Percentiles rank a stretch among this genome's conserved stretches.
phyloP scores from a whole-genome alignment of 2,113 vertebrate genomes.

The Leptodactylus fuscus region DNA sequence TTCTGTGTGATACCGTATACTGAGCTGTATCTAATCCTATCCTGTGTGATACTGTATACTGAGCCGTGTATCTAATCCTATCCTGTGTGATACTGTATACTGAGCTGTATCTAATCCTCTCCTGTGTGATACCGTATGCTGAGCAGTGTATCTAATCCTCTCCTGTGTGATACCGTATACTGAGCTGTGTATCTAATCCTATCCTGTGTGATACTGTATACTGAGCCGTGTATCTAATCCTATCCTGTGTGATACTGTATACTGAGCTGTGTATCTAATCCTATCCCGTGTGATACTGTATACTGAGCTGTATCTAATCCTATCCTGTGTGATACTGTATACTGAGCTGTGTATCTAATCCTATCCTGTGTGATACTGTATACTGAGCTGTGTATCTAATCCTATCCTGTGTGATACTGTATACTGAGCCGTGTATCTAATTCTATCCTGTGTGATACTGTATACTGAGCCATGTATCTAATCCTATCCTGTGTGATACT shows the following conservation, averaged over 20 bases:
- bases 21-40: neutral
- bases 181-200: neutral
- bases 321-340: neutral
- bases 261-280: neutral
- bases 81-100: neutral
- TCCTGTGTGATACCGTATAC: neutral
- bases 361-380: neutral
- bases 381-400: neutral
- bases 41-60: neutral
- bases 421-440: neutral
- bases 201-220: neutral
- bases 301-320: neutral
- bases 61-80: neutral
- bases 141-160: neutral
- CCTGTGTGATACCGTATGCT: neutral
- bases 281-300: too few relatives aligned
- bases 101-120: neutral
- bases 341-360: neutral
- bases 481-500: neutral
- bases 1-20: too few relatives aligned
- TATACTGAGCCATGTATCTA: neutral
- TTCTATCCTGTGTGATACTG: neutral
- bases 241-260: neutral
- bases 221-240: constrained; percentile 12
- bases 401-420: neutral